phyloP scores from a whole-genome alignment of 2,888 invertebrate genomes.

The Amphipoea lucens region DNA sequence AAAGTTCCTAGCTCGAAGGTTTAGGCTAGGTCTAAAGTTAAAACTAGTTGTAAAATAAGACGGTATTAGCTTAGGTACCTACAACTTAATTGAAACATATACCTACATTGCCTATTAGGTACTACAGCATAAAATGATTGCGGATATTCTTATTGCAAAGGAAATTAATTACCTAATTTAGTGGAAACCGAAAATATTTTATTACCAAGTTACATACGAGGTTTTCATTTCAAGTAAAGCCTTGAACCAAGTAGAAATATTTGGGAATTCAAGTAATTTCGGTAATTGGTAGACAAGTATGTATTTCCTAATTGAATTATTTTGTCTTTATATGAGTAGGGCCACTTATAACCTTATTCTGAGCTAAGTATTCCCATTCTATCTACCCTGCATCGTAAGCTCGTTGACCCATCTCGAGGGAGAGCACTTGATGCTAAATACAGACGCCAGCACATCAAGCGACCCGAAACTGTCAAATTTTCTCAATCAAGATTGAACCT shows the following conservation, averaged over 20 bases:
- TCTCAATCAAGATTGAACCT: no score
- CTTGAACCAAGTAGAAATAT: slow-evolving; percentile 41
- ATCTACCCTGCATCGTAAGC: no score
- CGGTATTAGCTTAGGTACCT: background rate
- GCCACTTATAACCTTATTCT: background rate
- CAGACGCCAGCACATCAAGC: no score
- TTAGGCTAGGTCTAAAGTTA: no score
- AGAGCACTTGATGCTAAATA: background rate
- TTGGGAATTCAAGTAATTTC: slow-evolving; percentile 30
- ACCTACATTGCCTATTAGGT: background rate
- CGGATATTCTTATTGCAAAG: slow-evolving; percentile 17
- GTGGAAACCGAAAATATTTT: slow-evolving; percentile 43
- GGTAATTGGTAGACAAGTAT: slow-evolving; percentile 6
- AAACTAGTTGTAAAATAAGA: no score
- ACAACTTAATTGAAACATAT: no score
- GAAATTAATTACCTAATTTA: slow-evolving; percentile 26
- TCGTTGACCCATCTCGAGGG: background rate
- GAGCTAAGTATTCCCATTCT: background rate
- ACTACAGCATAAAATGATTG: background rate
- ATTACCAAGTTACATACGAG: slow-evolving; percentile 21
- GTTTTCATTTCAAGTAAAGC: slow-evolving; percentile 30
- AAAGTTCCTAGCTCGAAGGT: background rate
- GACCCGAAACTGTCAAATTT: no score
- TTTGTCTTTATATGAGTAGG: background rate
- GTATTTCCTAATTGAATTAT: slow-evolving; percentile 23